Base-by-base conservation (phyloP, 2,797 vertebrate genomes). In the Hydrocynus forskahlii region DNA sequence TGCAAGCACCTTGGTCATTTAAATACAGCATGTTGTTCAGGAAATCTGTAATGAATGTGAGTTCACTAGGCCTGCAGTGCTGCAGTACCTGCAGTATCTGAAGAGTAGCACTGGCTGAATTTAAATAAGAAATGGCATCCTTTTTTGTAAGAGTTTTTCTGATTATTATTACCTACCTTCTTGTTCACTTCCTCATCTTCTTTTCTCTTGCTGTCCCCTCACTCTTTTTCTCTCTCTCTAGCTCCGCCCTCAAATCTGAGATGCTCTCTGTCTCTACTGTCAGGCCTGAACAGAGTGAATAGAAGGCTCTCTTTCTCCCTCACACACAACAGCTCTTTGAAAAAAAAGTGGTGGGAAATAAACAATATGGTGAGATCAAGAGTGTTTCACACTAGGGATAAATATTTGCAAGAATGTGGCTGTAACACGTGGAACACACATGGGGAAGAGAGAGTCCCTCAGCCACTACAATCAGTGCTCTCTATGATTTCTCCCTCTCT, bases 331-430 rank as follows among this genome's bases (percentile, higher is more conserved):
- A 75, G 70, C 63, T 35, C 71, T 83, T 75, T 75, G 76, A 17
- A 75, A 84, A 75, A 84, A 68, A 83, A 83, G 93, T 91, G 93
- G 93, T 91, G 89, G 92, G 92, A 93, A 86, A 91, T 94, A 93
- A 94, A 94, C 92, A 94, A 89, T 87, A 91, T 90, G 91, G 89
- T 85, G 91, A 94, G 94, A 95, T 94, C 93, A 94, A 95, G 93
- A 93, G 91, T 87, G 78, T 93, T 94, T 94, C 93, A 94, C 93
- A 94, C 93, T 89, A 90, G 90, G 91, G 87, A 90, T 94, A 95
- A 95, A 95, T 94, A 95, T 95, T 95, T 94, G 92, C 88, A 91
- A 88, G 92, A 93, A 93, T 93, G 92, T 93, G 91, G 92, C 93
- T 87, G 88, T 85, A 94, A 94, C 93, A 94, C 92, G 91, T 93